Conservation (phyloP, 1,140 invertebrate genomes). For the Nomia melanderi region DNA sequence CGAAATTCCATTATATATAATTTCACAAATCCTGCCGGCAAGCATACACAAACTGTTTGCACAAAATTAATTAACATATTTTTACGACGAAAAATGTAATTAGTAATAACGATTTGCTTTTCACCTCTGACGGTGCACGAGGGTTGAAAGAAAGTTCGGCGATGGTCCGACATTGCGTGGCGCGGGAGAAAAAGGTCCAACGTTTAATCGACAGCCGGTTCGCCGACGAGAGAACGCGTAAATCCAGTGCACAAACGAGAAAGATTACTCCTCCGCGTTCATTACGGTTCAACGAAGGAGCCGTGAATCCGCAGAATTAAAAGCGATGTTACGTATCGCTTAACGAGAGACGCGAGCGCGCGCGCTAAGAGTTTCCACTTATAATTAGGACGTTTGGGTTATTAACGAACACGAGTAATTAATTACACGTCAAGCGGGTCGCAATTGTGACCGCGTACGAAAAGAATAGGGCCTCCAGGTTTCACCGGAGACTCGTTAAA, state of each 20-base stretch:
- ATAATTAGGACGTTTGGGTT: conserved; percentile 54
- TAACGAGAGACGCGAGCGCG: conserved; percentile 28
- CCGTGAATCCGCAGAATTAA: conserved; percentile 38
- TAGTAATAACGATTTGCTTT: too few relatives aligned
- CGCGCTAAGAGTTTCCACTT: conserved; percentile 42
- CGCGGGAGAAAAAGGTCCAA: neutral
- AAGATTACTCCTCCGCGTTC: conserved; percentile 47
- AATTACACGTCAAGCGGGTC: conserved; percentile 49
- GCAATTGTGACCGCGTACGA: conserved; percentile 21
- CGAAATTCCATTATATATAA: too few relatives aligned
- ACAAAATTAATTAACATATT: too few relatives aligned
- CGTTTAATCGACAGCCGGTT: conserved; percentile 2
- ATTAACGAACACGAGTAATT: conserved; percentile 57
- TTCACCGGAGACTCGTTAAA: conserved; percentile 49
- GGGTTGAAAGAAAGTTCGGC: too few relatives aligned
- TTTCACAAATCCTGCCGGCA: too few relatives aligned
- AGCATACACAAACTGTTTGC: too few relatives aligned
- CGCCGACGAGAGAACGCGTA: neutral
- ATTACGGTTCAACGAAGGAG: conserved; percentile 42
- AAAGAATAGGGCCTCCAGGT: conserved; percentile 39
- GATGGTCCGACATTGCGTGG: too few relatives aligned
- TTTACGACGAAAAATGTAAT: too few relatives aligned
- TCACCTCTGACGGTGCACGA: too few relatives aligned
- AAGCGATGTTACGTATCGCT: conserved; percentile 42
- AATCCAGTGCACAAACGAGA: neutral